Base-by-base conservation (phyloP, 2,797 vertebrate species). In the Eleutherodactylus coqui region DNA sequence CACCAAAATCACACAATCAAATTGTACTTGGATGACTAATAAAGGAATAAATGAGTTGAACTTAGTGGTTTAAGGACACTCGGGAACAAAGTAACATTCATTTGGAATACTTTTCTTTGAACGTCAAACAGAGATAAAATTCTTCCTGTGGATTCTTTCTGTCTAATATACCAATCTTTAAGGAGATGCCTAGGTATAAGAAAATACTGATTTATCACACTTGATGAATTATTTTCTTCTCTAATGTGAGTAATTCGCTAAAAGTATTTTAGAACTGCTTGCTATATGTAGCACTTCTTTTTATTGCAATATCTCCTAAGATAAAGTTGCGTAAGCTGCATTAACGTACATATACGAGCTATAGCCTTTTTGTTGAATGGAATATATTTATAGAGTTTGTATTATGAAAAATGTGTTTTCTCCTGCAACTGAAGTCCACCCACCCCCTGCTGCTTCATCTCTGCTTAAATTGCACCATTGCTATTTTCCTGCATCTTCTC, bases 1-100 rank as follows among this genome's bases (percentile, higher is more conserved):
- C 79, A 81, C 5, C n/a, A n/a, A 81, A 81, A 34, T 49, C 60
- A 69, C 60, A 69, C 79, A 80, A 55, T 45, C 41, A 36, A 27
- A 49, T 24, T 80, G 43, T 69, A 14, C 62, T 81, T 69, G 32
- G 21, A 51, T 70, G 62, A 81, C 62, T 69, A 81, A 69, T 69
- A 81, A 81, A 32, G 70, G 79, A 81, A 69, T 64, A 81, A 38
- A 67, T 24, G 29, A 67, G 60, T 64, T 81, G 79, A 81, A 67
- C 79, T 51, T 69, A n/a, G 79, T 45, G 62, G 62, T 51, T 69
- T 81, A 36, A 81, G 60, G 43, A 81, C 45, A 69, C 9, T 47
- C 5, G 36, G 47, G 45, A 36, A 70, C 62, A 70, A 81, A 49
- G 79, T 53, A 38, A 81, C 43, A 67, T 49, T 81, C 4, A 51